Base-by-base conservation (phyloP, 2,113 vertebrate species). In the Dryoscopus gambensis region DNA sequence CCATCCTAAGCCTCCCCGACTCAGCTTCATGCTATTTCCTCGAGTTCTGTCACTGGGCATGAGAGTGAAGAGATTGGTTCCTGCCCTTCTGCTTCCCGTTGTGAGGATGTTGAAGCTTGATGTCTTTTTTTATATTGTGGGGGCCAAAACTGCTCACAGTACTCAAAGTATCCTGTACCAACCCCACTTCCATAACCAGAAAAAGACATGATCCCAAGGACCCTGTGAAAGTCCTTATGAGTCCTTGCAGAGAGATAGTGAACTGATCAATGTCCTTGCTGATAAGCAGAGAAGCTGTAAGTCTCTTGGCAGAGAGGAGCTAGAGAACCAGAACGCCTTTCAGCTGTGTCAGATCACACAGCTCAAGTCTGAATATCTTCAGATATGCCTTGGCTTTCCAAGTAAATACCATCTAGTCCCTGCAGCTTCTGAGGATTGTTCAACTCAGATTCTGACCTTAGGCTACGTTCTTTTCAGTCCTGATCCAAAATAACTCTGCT, bases 401-500 rank as follows among this genome's bases (percentile, higher is more conserved):
- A 92, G 35, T 84, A 95, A 96, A 88, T 84, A 63, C 20, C 6
- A 1, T 65, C 39, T 74, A 93, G 73, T 71, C 60, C 86, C 56
- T 90, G 49, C 37, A 86, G 75, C 56, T 94, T 93, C 85, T 89
- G 60, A 90, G 52, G 79, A 46, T 28, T 90, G 6, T 90, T 91
- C 4, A 3, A 23, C 56, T 86, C 56, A 39, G 13, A 85, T 91
- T 91, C 44, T 93, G 92, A 89, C 89, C 80, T 78, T 84, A 89
- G 44, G 65, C 69, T 75, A 89, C 1, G 2, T 90, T 90, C 55
- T 84, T n/a, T 88, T 90, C 11, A 0, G 44, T 53, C 56, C 73
- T 63, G 39, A 57, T 84, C 73, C 52, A 92, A 94, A 97, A 95
- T 93, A 95, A 74, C 65, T 89, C 91, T 81, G 68, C 80, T 90